phyloP scores from a whole-genome alignment of 2,113 vertebrate species.

The Corvus hawaiiensis region DNA sequence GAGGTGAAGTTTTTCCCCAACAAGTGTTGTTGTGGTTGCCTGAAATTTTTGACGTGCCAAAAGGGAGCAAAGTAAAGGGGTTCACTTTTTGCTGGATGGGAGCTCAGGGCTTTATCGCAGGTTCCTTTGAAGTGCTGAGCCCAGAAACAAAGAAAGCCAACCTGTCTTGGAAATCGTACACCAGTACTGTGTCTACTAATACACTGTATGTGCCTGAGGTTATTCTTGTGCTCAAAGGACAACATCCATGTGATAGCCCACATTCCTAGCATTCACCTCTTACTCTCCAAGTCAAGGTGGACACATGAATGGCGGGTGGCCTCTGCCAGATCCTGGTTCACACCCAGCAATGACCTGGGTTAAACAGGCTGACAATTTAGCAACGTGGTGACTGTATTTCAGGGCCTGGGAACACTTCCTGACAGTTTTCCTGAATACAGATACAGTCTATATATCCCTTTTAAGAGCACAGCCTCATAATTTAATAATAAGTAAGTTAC shows the following conservation, averaged over 20 bases:
- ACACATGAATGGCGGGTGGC: neutral
- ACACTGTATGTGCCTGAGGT: neutral
- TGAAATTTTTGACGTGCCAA: neutral
- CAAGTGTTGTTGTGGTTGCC: neutral
- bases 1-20: neutral
- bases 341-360: neutral
- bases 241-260: neutral
- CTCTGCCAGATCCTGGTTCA: neutral
- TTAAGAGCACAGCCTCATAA: neutral
- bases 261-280: neutral
- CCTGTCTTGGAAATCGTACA: neutral
- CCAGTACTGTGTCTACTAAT: neutral
- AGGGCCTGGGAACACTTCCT: neutral
- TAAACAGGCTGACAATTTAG: neutral
- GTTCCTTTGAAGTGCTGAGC: neutral
- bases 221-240: neutral
- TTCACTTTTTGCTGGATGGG: neutral
- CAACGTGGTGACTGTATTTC: neutral
- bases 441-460: neutral
- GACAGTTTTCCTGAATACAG: neutral
- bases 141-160: neutral
- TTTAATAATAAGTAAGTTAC: neutral
- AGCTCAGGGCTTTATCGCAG: neutral
- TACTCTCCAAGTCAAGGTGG: neutral
- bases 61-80: neutral